A percentile compares a stretch with the other conserved stretches of the same genome.
Conservation (phyloP, 2,113 vertebrate genomes). For the Macrotus californicus region DNA sequence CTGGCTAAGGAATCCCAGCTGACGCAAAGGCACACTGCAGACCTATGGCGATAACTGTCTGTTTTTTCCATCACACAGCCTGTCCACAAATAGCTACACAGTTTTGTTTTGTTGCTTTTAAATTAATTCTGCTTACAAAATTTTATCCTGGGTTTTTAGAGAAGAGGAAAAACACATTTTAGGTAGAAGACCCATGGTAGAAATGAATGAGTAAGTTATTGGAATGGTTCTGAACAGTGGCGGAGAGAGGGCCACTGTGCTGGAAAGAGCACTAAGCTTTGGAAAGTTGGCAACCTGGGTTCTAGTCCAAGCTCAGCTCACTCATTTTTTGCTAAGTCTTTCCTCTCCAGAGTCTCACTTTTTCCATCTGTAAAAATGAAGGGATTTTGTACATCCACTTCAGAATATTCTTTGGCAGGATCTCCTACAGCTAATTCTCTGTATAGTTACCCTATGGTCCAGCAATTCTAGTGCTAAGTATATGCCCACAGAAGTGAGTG, state of each 20-base stretch:
- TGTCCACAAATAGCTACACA: not conserved
- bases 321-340: not conserved
- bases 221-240: not conserved
- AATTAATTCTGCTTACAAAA: constrained; percentile 12
- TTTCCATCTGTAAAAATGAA: constrained; percentile 37
- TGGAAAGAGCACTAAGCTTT: not conserved
- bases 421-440: not conserved
- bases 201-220: not conserved
- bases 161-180: not conserved
- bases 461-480: not conserved
- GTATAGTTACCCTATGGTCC: not conserved
- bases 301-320: not conserved
- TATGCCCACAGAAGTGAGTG: not conserved
- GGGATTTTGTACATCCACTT: not conserved
- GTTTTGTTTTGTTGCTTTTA: constrained; percentile 9
- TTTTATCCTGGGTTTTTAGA: not conserved
- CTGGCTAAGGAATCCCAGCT: not conserved
- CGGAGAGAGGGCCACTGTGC: not conserved
- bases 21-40: not conserved
- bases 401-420: not conserved
- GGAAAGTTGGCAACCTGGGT: not conserved
- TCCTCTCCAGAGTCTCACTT: not conserved
- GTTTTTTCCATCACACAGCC: not conserved
- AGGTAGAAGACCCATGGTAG: not conserved
- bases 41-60: not conserved